Base-by-base conservation (phyloP, 64 coral and sea anemone species). In the Pocillopora verrucosa region DNA sequence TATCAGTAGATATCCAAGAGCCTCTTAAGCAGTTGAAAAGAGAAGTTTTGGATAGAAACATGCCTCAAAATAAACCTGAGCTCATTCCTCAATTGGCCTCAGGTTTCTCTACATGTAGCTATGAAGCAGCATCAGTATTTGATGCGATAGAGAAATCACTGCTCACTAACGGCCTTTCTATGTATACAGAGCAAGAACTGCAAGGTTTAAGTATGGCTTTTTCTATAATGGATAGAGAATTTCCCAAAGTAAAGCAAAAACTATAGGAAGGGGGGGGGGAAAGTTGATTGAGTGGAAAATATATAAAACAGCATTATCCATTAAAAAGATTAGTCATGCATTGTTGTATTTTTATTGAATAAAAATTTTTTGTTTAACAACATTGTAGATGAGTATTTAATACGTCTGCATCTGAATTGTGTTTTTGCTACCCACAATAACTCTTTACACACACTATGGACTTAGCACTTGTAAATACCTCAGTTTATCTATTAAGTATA, bases 91-190 rank as follows among this genome's bases (percentile, higher is more conserved):
- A 85, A 9, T 72, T 85, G 20, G 82, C 64, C 16, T 85, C 36
- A 37, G 38, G 69, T 9, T 85, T 85, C 20, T 72, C 82, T 14
- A 85, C 69, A n/a, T 85, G 82, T 37, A 85, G 65, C 82, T 85
- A 72, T n/a, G 16, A 85, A 56, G 65, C 82, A 56, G 13, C 64
- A 25, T 22, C 30, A 14, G 4, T 85, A 11, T 85, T 85, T 72
- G 63, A 85, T 85, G 63, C 14, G 57, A 85, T 85, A 13, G 82
- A 57, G 14, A 85, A 72, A 72, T 19, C 19, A 10, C 22, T 85
- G 0, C 69, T 72, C 57, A 25, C 5, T 72, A 19, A 56, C 2
- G 65, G 19, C 35, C 67, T 35, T 20, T 56, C 20, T 22, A n/a
- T 36, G 25, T 85, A 37, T 56, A 85, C 51, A 57, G 36, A 26